phyloP scores from a whole-genome alignment of 2,888 invertebrate species.

The Strigamia transsilvanica region DNA sequence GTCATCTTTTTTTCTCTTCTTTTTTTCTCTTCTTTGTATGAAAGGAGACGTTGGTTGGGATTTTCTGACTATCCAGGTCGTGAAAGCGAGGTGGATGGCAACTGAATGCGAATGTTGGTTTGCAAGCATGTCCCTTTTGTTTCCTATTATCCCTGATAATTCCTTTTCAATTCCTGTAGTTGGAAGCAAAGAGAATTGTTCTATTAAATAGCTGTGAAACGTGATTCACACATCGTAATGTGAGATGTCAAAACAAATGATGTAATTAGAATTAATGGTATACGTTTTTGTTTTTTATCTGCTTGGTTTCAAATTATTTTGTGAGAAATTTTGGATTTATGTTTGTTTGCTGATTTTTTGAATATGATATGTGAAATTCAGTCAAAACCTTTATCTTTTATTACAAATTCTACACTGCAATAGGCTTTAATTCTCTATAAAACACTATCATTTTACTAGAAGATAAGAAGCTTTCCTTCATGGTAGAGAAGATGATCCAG shows the following conservation, averaged over 20 bases:
- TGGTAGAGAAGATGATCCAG: conserved; percentile 43
- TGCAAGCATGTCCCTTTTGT: conserved; percentile 25
- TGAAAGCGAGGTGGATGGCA: conserved; percentile 31
- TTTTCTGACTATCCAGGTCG: not conserved
- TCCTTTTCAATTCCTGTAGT: conserved; percentile 29
- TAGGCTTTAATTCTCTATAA: conserved; percentile 48
- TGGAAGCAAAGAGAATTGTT: conserved; percentile 27
- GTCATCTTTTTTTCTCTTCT: not conserved
- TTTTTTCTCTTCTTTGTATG: too few relatives aligned
- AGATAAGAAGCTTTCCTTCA: conserved; percentile 44
- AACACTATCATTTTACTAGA: conserved; percentile 49
- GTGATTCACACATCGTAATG: not conserved
- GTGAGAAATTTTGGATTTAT: not conserved
- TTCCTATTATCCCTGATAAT: conserved; percentile 43
- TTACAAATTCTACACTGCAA: conserved; percentile 40
- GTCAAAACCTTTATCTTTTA: conserved; percentile 43
- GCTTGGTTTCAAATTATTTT: not conserved
- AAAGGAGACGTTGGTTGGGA: not conserved
- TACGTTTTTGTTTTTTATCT: not conserved
- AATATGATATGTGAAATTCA: conserved; percentile 10
- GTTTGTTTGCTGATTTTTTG: not conserved
- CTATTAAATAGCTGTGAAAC: conserved; percentile 1
- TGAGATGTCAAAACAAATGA: not conserved
- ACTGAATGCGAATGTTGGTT: conserved; percentile 44
- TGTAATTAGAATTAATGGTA: not conserved